A percentile compares a stretch with the other conserved stretches of the same genome.
Conservation (phyloP, 2,113 vertebrate species). For the Piprites chloris region DNA sequence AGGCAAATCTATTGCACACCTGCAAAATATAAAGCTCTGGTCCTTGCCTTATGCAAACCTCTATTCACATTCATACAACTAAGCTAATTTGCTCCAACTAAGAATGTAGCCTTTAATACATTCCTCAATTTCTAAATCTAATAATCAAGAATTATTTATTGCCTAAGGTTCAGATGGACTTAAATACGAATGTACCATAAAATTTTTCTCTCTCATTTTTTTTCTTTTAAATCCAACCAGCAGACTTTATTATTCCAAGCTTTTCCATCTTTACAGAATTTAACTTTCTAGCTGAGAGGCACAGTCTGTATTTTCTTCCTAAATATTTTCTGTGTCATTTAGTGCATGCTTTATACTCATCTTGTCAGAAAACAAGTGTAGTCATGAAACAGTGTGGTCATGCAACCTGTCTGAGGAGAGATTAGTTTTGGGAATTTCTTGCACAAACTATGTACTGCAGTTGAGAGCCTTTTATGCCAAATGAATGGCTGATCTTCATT, state of each 20-base stretch:
- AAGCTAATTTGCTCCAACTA: neutral
- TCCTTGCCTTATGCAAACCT: neutral
- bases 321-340: neutral
- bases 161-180: neutral
- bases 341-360: neutral
- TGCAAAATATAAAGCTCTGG: neutral
- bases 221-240: neutral
- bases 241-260: neutral
- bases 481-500: neutral
- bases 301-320: neutral
- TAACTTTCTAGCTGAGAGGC: neutral
- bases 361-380: neutral
- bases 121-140: neutral
- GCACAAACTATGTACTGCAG: neutral
- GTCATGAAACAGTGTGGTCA: neutral
- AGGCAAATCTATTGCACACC: neutral
- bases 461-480: neutral
- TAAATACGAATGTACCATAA: neutral
- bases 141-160: neutral
- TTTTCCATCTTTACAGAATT: neutral
- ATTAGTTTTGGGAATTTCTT: neutral
- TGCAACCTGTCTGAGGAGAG: neutral
- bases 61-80: neutral
- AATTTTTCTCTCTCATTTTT: neutral
- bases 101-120: neutral